Evolutionary conservation across 2,888 invertebrate species (phyloP), one percentile per base, ranked within the genome.

Genomic region (Lobophora halterata): DNA sequence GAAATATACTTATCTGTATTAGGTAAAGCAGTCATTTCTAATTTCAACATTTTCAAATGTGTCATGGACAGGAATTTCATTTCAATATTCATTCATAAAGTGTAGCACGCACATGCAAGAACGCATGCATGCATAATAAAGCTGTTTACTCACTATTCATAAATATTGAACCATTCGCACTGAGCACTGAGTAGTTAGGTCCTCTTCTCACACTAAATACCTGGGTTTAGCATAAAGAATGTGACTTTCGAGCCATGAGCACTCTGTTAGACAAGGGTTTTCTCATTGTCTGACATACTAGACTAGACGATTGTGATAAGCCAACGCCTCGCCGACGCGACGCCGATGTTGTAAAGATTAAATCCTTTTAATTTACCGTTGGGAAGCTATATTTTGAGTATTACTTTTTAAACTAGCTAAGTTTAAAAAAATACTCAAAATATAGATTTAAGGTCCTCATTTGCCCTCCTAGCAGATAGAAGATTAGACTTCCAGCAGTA

Each of bases 71-170:
- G 33, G 37, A 37, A 43, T 43, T 36, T 38, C 33, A 29, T 33
- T 38, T 39, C 20, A 46, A 49, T 52, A 47, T 47, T 38, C 45
- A 52, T 49, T 43, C 21, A 40, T 27, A 37, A 34, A 37, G 43
- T 42, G 46, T 41, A 31, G 26, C 49, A 49, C 52, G 52, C 40
- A 45, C 44, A 37, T 14, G 39, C 46, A 35, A 26, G 13, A 33
- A 24, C 36, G 32, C 42, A 43, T 17, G 16, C 20, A 13, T 41
- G 49, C 42, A 41, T 46, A 49, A 42, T 37, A 28, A 33, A 32
- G 29, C 29, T 40, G 42, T 36, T n/a, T 45, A 45, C 27, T 37
- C 9, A 28, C 48, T 44, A 46, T 50, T 49, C 44, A 49, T 38
- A 44, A 38, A 36, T 43, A 48, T 38, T 48, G 38, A 19, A 28